Conservation (phyloP, 2,797 vertebrate genomes). For the Sebastes nivosus region DNA sequence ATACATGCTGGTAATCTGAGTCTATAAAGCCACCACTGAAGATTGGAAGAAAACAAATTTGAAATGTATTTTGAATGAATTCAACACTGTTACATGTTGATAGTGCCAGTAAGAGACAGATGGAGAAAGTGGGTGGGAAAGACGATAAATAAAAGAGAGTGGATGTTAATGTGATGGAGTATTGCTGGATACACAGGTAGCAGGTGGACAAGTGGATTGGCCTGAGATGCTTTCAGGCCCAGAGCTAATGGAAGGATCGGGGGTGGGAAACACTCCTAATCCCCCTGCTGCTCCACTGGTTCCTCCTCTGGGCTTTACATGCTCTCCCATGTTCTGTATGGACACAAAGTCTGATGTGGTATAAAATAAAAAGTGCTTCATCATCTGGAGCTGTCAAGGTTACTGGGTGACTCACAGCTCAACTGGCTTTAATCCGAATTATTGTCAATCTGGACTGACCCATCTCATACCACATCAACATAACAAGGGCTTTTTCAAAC, state of each 20-base stretch:
- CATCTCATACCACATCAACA: too few species aligned
- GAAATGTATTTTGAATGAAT: background rate
- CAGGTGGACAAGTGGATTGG: conserved; percentile 49
- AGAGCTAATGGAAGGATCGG: conserved; percentile 34
- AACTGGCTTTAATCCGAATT: background rate
- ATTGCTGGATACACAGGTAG: conserved; percentile 23
- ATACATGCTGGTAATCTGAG: background rate
- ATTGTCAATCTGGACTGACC: background rate
- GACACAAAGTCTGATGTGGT: conserved; percentile 9
- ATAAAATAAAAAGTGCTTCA: conserved; percentile 33
- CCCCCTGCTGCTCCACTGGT: conserved; percentile 42
- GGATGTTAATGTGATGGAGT: conserved; percentile 7
- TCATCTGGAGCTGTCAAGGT: conserved; percentile 4
- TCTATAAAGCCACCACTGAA: background rate
- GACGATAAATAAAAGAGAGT: background rate
- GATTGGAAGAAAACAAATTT: background rate
- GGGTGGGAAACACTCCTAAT: conserved; percentile 19
- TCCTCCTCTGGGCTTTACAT: conserved; percentile 51
- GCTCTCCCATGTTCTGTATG: conserved; percentile 20
- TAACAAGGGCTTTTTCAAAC: background rate
- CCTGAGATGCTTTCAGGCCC: conserved; percentile 27
- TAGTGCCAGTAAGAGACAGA: background rate
- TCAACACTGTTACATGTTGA: background rate
- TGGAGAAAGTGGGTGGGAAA: conserved; percentile 1
- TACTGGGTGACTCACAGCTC: background rate